A percentile compares a stretch with the other conserved stretches of the same genome.
phyloP scores from a whole-genome alignment of 1,140 invertebrate genomes.

The Papilio aristodemus region DNA sequence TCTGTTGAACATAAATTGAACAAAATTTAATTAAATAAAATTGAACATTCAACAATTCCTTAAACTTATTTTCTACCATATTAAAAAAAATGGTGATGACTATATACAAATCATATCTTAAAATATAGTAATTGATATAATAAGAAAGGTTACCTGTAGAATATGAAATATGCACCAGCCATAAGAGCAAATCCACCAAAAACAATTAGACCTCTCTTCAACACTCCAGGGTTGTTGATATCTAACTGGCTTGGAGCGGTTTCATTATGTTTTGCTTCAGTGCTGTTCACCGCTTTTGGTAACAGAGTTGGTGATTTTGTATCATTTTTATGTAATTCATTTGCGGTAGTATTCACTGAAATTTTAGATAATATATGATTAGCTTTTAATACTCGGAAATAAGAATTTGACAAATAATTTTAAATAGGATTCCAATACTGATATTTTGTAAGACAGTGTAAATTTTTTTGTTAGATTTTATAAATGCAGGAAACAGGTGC shows the following conservation, averaged over 20 bases:
- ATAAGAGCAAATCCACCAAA: slow-evolving; percentile 70
- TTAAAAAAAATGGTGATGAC: no score
- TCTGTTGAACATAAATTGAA: no score
- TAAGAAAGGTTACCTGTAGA: slow-evolving; percentile 60
- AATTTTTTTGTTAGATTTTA: no score
- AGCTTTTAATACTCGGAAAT: no score
- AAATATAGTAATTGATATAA: not conserved
- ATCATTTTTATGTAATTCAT: slow-evolving; percentile 31
- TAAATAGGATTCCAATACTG: no score
- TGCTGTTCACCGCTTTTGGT: slow-evolving; percentile 31
- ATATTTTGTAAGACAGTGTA: no score
- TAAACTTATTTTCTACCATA: no score
- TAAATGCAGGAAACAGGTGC: no score
- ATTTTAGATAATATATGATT: slow-evolving; percentile 1
- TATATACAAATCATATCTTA: not conserved
- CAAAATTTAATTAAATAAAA: no score
- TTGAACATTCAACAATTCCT: no score
- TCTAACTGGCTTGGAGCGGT: slow-evolving; percentile 42
- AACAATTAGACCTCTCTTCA: slow-evolving; percentile 68
- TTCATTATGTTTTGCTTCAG: slow-evolving; percentile 38
- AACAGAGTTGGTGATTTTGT: slow-evolving; percentile 21
- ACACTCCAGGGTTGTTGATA: slow-evolving; percentile 59
- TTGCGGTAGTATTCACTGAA: slow-evolving; percentile 35
- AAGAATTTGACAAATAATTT: no score
- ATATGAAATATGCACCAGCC: slow-evolving; percentile 69